Base-by-base conservation (phyloP, 2,888 invertebrate species). In the Dorcus hopei region DNA sequence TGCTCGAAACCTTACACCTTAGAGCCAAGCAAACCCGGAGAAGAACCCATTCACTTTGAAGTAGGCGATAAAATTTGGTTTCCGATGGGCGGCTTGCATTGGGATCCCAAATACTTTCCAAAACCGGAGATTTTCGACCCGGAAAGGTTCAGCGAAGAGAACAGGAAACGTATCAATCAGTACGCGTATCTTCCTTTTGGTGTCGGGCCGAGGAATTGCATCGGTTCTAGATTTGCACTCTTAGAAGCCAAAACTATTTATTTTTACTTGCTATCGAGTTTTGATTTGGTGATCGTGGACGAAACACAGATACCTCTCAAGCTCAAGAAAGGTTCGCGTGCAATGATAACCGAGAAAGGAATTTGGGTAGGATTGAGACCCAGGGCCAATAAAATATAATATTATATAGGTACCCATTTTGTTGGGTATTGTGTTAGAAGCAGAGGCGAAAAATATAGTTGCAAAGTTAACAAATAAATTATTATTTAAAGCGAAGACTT, bases 141-240 rank as follows among this genome's bases (percentile, higher is more conserved):
- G 0, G 74, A 75, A 61, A 57, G 75, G 51, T 75, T 75, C 61
- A 83, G 78, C 1, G 81, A 83, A 0, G 81, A 84, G 63, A 85
- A 84, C 68, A 83, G 81, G 61, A 72, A 75, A 0, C 77, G 78
- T n/a, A 80, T 81, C 9, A 67, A 76, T 8, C 79, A 79, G 0
- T 79, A 79, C 54, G 74, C 80, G 0, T 74, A 71, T 50, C 9
- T 72, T 8, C 73, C 74, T 1, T 74, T 74, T 56, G 74, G 74
- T 2, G 16, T 85, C 1, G 87, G 87, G 2, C 86, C 83, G 1
- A 80, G 87, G 52, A 85, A 81, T 68, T 87, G 87, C 65, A 83
- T 87, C 51, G 87, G 85, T 8, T 69, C 68, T 1, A 68, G 73
- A 65, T 74, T 74, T 58, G 74, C 72, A 3, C 49, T 72, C 1